Percentiles rank a stretch among this genome's conserved stretches.
Evolutionary conservation across 2,888 invertebrate genomes (phyloP).

Genomic region (Epinotia ramella): DNA sequence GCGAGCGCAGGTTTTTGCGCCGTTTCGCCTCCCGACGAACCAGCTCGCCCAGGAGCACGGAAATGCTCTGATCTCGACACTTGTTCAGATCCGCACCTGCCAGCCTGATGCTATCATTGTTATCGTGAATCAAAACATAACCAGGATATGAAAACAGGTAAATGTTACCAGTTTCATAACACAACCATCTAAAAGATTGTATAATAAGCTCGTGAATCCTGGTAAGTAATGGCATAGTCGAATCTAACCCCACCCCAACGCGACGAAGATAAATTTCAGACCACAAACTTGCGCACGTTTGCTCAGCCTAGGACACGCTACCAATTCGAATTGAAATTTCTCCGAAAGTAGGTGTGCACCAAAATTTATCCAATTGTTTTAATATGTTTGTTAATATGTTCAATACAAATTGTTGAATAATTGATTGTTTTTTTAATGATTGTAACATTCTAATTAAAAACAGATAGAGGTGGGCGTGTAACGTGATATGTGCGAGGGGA

Average conservation of each 20-base stretch:
- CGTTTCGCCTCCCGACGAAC: constrained; percentile 2
- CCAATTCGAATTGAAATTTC: too few species aligned
- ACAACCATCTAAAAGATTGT: background rate
- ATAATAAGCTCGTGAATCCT: background rate
- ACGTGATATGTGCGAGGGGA: constrained; percentile 31
- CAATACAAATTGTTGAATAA: too few species aligned
- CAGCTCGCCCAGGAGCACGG: constrained; percentile 21
- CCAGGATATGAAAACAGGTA: background rate
- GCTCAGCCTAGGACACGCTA: background rate
- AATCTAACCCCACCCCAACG: background rate
- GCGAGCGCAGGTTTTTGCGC: constrained; percentile 1
- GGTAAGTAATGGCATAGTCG: background rate
- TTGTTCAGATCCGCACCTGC: constrained; percentile 15
- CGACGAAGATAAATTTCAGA: too few species aligned
- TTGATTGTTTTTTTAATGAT: background rate
- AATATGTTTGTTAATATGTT: too few species aligned
- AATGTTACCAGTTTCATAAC: constrained; percentile 2
- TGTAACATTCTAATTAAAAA: constrained; percentile 6
- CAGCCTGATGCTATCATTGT: constrained; percentile 9
- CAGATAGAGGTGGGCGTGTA: constrained; percentile 23
- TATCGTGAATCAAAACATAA: constrained; percentile 19
- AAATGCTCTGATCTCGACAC: constrained; percentile 9
- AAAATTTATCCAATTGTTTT: too few species aligned
- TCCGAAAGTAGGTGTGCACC: too few species aligned
- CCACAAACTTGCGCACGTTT: background rate